These are phyloP conservation scores for Caenorhabditis sp. DNA, from an alignment of 2,888 invertebrate species.

Conservation along the genomic window DNA sequence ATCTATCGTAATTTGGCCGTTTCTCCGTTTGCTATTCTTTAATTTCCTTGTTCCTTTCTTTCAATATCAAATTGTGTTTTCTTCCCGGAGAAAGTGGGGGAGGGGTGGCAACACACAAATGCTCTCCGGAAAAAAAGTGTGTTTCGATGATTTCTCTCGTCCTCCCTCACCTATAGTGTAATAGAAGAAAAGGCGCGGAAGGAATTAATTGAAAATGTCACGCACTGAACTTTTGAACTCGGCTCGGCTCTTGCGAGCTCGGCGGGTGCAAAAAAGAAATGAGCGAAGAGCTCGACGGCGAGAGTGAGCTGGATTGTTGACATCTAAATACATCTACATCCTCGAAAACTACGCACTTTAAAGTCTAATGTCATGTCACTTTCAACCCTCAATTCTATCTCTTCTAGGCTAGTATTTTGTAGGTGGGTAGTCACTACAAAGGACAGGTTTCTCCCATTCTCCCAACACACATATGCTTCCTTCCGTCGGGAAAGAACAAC, in stretches of 20 bases:
- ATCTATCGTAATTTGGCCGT: constrained; percentile 4
- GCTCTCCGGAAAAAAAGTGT: constrained; percentile 8
- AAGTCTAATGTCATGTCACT: neutral
- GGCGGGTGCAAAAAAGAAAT: constrained; percentile 9
- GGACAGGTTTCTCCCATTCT: neutral
- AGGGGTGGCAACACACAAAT: neutral
- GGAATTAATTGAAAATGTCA: constrained; percentile 54
- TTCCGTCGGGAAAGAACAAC: constrained; percentile 3
- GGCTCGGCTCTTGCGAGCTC: constrained; percentile 7
- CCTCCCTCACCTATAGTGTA: constrained; percentile 33
- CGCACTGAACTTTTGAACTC: constrained; percentile 50
- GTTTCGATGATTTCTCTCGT: constrained; percentile 34
- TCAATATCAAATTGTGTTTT: constrained; percentile 1
- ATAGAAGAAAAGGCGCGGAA: constrained; percentile 21
- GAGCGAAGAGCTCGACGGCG: neutral
- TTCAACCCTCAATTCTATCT: neutral
- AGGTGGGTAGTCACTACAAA: neutral
- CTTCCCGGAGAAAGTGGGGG: neutral
- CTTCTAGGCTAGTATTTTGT: constrained; percentile 4
- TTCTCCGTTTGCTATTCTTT: neutral
- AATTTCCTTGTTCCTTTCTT: neutral
- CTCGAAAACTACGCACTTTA: constrained; percentile 13
- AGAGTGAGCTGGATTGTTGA: constrained; percentile 15
- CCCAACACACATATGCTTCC: neutral
- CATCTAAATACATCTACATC: constrained; percentile 3